phyloP scores from a whole-genome alignment of 2,113 vertebrate species.

The Perca flavescens region DNA sequence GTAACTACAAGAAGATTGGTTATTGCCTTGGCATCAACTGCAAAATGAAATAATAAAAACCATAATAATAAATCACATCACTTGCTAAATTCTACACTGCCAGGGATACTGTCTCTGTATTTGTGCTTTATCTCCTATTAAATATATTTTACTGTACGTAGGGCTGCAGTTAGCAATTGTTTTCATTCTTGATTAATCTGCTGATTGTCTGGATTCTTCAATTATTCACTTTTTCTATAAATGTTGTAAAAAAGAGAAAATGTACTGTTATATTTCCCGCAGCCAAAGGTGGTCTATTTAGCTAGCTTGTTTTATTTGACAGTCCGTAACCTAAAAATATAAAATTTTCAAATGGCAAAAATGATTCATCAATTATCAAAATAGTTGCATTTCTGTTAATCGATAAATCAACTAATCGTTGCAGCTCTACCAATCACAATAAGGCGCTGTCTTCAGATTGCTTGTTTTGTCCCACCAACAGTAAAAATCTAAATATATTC shows the following conservation, averaged over 20 bases:
- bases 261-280: background rate
- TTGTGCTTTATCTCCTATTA: background rate
- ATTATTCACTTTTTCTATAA: background rate
- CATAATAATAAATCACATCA: background rate
- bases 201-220: background rate
- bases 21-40: slow-evolving; percentile 7
- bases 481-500: background rate
- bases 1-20: slow-evolving; percentile 6
- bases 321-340: no score
- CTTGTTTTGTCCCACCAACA: background rate
- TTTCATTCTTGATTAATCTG: background rate
- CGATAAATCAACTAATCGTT: no score
- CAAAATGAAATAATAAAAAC: slow-evolving; percentile 12
- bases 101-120: background rate
- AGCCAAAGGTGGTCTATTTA: background rate
- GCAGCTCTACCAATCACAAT: no score
- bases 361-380: no score
- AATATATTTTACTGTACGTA: background rate
- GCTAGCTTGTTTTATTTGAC: no score
- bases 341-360: no score
- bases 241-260: background rate
- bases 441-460: background rate
- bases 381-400: no score
- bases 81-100: background rate
- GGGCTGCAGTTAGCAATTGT: background rate